Evolutionary conservation across 1,140 invertebrate genomes (phyloP).

Genomic region (Campoletis sonorensis): DNA sequence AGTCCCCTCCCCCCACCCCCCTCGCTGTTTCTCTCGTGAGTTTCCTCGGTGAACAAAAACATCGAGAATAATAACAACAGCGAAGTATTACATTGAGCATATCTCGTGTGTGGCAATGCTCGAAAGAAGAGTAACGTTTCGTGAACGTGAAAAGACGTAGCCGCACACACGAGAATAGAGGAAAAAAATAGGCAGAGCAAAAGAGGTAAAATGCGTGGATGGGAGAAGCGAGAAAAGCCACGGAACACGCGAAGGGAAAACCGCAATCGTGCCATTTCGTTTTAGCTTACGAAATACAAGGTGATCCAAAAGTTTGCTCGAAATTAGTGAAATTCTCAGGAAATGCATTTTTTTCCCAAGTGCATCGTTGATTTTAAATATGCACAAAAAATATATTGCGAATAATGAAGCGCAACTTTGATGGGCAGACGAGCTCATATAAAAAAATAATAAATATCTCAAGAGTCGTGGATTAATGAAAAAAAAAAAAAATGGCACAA

Average conservation of each 20-base stretch:
- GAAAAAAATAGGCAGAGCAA: neutral
- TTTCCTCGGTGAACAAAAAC: neutral
- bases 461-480: too few species aligned
- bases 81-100: neutral
- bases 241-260: conserved; percentile 4
- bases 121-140: conserved; percentile 1
- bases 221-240: conserved; percentile 6
- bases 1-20: too few species aligned
- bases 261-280: neutral
- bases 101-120: neutral
- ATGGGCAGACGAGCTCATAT: too few species aligned
- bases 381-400: too few species aligned
- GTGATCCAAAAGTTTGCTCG: too few species aligned
- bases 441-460: too few species aligned
- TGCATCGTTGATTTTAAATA: too few species aligned
- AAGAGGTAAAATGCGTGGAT: neutral
- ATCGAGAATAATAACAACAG: neutral
- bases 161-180: neutral
- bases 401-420: too few species aligned
- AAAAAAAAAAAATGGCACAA: too few species aligned
- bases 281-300: neutral
- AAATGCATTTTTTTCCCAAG: too few species aligned
- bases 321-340: too few species aligned
- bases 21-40: neutral
- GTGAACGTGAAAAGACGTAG: neutral